phyloP scores from a whole-genome alignment of 2,797 vertebrate genomes.

The Micropoecilia bifurca region DNA sequence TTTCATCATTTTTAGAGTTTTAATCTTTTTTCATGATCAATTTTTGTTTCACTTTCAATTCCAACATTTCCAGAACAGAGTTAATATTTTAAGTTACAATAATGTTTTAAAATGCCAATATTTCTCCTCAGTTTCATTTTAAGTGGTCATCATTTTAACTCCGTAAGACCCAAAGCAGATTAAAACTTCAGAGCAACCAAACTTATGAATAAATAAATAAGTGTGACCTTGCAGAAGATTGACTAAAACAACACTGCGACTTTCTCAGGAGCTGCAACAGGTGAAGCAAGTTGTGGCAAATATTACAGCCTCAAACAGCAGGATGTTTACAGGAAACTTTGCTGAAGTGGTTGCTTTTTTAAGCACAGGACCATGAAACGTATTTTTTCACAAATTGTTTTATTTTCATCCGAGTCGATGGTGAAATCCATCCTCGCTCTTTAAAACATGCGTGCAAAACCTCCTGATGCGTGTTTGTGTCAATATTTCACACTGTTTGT shows the following conservation, averaged over 20 bases:
- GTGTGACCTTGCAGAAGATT: background rate
- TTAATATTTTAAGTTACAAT: too few species aligned
- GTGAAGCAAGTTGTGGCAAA: background rate
- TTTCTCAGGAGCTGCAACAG: background rate
- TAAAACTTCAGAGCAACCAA: background rate
- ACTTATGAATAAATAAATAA: background rate
- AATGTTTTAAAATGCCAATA: background rate
- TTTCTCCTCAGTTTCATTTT: background rate
- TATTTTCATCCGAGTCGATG: background rate
- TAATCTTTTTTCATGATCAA: background rate
- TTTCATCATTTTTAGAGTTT: background rate
- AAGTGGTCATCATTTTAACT: background rate
- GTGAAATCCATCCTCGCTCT: background rate
- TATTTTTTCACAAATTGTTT: background rate
- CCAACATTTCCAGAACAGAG: too few species aligned
- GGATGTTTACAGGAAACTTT: background rate
- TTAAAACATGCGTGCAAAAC: background rate
- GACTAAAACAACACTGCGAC: background rate
- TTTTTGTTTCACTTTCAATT: background rate
- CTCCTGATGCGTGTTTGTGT: background rate
- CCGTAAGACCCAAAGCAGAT: background rate
- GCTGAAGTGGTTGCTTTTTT: background rate
- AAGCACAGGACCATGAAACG: background rate
- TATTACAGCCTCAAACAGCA: background rate
- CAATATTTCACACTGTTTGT: slow-evolving; percentile 19